Evolutionary conservation across 2,113 vertebrate species (phyloP).

Genomic region (Mesitornis unicolor): DNA sequence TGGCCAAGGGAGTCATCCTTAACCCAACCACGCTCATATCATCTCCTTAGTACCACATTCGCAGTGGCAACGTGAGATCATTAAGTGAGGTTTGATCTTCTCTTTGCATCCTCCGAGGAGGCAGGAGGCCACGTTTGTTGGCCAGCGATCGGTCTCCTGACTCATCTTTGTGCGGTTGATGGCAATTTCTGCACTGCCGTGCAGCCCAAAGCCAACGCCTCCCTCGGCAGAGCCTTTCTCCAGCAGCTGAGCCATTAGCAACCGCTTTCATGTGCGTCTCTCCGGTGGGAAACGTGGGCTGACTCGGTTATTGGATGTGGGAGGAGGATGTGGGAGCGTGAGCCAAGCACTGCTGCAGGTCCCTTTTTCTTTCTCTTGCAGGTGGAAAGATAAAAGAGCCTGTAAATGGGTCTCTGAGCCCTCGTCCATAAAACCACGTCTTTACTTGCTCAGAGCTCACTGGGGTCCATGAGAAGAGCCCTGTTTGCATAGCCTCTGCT

Average conservation of each 20-base stretch:
- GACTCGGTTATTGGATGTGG: rapidly evolving
- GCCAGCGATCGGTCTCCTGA: not conserved
- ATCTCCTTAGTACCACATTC: not conserved
- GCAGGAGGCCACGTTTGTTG: not conserved
- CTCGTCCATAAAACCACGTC: not conserved
- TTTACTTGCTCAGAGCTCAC: not conserved
- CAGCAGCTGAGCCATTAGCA: not conserved
- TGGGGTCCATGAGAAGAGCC: not conserved
- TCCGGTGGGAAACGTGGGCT: not conserved
- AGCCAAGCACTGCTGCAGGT: not conserved
- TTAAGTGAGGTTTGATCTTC: not conserved
- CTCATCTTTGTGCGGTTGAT: not conserved
- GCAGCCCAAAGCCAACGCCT: not conserved
- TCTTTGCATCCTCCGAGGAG: not conserved
- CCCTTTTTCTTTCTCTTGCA: not conserved
- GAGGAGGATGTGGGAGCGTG: not conserved
- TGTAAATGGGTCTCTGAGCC: not conserved
- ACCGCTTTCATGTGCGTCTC: not conserved
- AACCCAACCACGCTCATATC: rapidly evolving
- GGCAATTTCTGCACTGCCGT: not conserved
- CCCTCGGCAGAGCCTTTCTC: not conserved
- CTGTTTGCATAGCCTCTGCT: rapidly evolving
- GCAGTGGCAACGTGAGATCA: not conserved
- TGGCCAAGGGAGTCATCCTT: not conserved
- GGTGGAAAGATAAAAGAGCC: not conserved